A percentile compares a stretch with the other conserved stretches of the same genome.
phyloP scores from a whole-genome alignment of 1,140 invertebrate species.

The Hydropsyche tenuis region DNA sequence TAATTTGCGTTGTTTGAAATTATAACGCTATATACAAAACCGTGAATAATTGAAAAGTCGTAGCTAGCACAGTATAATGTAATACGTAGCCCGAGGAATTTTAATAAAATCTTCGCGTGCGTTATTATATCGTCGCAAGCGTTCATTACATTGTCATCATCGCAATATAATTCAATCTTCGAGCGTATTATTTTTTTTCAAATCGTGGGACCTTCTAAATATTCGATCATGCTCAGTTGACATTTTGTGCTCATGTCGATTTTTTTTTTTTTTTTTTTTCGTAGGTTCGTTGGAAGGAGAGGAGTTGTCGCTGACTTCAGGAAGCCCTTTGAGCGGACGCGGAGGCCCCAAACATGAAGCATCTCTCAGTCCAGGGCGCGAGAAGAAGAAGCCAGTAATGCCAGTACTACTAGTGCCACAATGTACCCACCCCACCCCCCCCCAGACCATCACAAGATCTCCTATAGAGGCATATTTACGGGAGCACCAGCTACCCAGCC shows the following conservation, averaged over 20 bases:
- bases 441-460: conserved; percentile 66
- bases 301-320: conserved; percentile 71
- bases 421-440: conserved; percentile 67
- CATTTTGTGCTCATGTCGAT: neutral
- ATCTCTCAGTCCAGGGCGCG: conserved; percentile 67
- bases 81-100: conserved; percentile 3
- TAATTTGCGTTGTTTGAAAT: no score
- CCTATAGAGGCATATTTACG: conserved; percentile 74
- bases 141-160: no score
- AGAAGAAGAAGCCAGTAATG: conserved; percentile 76
- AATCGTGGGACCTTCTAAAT: neutral
- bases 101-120: conserved; percentile 1
- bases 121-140: neutral
- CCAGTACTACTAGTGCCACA: conserved; percentile 67
- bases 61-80: neutral
- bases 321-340: conserved; percentile 56
- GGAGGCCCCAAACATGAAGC: conserved; percentile 66
- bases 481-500: conserved; percentile 66
- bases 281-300: conserved; percentile 79
- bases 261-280: conserved; percentile 54
- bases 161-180: no score
- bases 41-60: conserved; percentile 30
- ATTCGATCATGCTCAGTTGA: neutral
- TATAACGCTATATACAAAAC: neutral
- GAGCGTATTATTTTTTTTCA: no score